Evolutionary conservation across 1,140 invertebrate species (phyloP).

Genomic region (Aphelenchoides besseyi): DNA sequence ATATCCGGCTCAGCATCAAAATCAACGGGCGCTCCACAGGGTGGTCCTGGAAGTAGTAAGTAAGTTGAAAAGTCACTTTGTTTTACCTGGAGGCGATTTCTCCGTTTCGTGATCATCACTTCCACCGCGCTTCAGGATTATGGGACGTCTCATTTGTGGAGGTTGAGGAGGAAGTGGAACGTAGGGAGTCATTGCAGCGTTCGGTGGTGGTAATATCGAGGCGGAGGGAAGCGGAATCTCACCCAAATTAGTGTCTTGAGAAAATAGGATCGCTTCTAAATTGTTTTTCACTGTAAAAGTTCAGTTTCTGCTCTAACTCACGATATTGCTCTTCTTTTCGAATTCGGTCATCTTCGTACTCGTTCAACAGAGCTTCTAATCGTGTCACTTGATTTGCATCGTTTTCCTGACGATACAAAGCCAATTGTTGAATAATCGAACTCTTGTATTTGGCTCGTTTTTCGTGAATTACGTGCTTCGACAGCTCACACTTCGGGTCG

Average conservation of each 20-base stretch:
- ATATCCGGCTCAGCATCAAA: constrained; percentile 47
- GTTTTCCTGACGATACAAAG: constrained; percentile 41
- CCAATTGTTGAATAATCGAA: constrained; percentile 43
- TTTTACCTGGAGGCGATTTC: constrained; percentile 39
- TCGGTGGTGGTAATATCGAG: constrained; percentile 34
- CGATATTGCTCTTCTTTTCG: constrained; percentile 43
- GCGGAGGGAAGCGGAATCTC: constrained; percentile 65
- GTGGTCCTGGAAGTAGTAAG: constrained; percentile 58
- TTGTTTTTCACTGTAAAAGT: constrained; percentile 15
- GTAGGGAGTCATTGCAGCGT: constrained; percentile 44
- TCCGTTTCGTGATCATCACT: constrained; percentile 22
- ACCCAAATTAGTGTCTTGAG: constrained; percentile 64
- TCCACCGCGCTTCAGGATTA: constrained; percentile 29
- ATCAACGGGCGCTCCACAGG: constrained; percentile 63
- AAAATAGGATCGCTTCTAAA: constrained; percentile 65
- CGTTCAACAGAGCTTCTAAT: constrained; percentile 42
- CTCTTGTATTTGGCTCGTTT: constrained; percentile 41
- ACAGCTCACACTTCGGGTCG: constrained; percentile 38
- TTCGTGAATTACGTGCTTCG: constrained; percentile 46
- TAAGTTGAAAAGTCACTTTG: not conserved
- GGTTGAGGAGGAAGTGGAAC: constrained; percentile 26
- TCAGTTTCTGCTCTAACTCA: constrained; percentile 24
- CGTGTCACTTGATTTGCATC: constrained; percentile 37
- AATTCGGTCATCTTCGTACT: constrained; percentile 46
- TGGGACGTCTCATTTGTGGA: constrained; percentile 33